Percentiles rank a stretch among this genome's conserved stretches.
Conservation (phyloP, 2,113 vertebrate species). For the Heterotis niloticus region DNA sequence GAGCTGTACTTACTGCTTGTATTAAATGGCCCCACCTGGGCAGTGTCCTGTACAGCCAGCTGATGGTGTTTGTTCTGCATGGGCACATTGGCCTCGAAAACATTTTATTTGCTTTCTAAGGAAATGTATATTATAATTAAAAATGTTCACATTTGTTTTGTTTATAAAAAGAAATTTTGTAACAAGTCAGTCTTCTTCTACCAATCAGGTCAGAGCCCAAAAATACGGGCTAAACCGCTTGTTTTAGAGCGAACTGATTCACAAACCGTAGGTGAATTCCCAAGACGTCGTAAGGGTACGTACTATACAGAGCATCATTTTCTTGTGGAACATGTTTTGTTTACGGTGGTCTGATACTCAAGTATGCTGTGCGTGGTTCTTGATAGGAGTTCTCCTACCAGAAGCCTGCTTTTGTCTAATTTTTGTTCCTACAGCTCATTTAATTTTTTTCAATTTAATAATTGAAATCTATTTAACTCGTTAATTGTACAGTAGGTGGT, state of each 20-base stretch:
- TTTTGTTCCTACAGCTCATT: no score
- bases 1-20: neutral
- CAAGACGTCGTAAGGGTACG: conserved; percentile 96
- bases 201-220: conserved; percentile 99
- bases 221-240: conserved; percentile 97
- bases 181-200: conserved; percentile 92
- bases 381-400: no score
- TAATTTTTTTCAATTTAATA: neutral
- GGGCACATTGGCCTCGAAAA: neutral
- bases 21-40: neutral
- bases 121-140: conserved; percentile 22
- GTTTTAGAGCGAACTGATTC: conserved; percentile 99
- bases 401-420: no score
- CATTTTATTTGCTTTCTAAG: neutral
- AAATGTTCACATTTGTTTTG: conserved; percentile 38
- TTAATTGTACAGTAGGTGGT: no score
- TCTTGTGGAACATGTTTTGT: neutral
- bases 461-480: neutral
- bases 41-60: neutral
- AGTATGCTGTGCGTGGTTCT: no score
- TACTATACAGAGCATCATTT: conserved; percentile 63
- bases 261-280: conserved; percentile 98
- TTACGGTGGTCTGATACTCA: neutral
- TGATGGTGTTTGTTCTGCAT: conserved; percentile 1
- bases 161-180: conserved; percentile 56